phyloP scores from a whole-genome alignment of 2,113 vertebrate genomes.

The Lepidothrix coronata region DNA sequence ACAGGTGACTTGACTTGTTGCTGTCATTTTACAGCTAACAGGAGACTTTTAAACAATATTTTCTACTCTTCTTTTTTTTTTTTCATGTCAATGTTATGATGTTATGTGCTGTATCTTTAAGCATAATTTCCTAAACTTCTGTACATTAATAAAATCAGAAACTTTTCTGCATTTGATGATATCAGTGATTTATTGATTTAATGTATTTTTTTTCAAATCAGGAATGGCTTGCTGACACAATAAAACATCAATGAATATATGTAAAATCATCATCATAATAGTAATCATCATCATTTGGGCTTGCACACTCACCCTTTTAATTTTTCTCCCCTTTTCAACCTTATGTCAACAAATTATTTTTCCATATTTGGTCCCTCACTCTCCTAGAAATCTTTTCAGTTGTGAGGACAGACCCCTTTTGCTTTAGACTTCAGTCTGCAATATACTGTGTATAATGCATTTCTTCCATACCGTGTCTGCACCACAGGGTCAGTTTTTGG shows the following conservation, averaged over 20 bases:
- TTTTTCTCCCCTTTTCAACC: background rate
- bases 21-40: background rate
- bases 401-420: background rate
- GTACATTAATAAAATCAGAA: background rate
- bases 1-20: background rate
- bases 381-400: background rate
- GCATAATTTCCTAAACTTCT: background rate
- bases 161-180: background rate
- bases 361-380: background rate
- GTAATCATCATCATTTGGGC: background rate
- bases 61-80: background rate
- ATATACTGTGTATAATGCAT: background rate
- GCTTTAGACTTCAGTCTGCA: background rate
- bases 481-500: background rate
- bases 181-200: background rate
- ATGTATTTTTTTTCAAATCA: background rate
- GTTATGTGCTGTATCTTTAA: background rate
- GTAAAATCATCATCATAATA: background rate
- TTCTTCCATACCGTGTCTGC: background rate
- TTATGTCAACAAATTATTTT: background rate
- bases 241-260: background rate
- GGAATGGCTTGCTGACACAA: background rate
- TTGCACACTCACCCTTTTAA: background rate
- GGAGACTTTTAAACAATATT: background rate
- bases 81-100: background rate